Conservation (phyloP, 2,888 invertebrate genomes). For the Microdon myrmicae region DNA sequence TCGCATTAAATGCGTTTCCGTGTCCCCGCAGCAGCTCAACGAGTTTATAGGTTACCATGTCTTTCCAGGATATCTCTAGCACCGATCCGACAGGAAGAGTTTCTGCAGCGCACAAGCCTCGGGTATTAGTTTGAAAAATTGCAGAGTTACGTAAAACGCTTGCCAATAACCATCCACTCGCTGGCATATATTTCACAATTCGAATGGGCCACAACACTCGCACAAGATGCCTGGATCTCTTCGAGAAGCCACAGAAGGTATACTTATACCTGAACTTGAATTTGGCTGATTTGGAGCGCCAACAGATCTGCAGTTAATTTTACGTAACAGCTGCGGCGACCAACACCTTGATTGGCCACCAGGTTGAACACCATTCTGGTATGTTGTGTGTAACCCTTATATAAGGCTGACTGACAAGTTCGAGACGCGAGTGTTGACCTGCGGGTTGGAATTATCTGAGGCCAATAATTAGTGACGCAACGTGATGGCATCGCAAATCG, state of each 20-base stretch:
- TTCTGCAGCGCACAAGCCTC: slow-evolving; percentile 28
- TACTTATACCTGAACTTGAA: slow-evolving; percentile 41
- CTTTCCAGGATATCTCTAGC: slow-evolving; percentile 24
- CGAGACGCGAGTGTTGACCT: slow-evolving; percentile 30
- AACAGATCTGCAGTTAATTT: slow-evolving; percentile 23
- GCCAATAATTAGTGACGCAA: slow-evolving; percentile 32
- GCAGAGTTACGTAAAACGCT: too few species aligned
- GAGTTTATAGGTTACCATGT: slow-evolving; percentile 8
- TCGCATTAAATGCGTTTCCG: slow-evolving; percentile 36
- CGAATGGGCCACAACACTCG: too few species aligned
- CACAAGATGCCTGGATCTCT: too few species aligned
- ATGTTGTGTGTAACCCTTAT: slow-evolving; percentile 1
- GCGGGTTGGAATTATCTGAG: slow-evolving; percentile 27
- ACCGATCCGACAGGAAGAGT: slow-evolving; percentile 25
- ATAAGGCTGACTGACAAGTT: slow-evolving; percentile 11
- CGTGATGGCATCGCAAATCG: slow-evolving; percentile 22
- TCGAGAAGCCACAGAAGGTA: slow-evolving; percentile 14
- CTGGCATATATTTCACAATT: too few species aligned
- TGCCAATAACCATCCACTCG: too few species aligned
- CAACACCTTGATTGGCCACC: not conserved
- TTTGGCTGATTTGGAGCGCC: slow-evolving; percentile 15
- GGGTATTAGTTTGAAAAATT: slow-evolving; percentile 17
- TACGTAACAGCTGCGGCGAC: slow-evolving; percentile 20
- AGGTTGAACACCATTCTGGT: slow-evolving; percentile 13
- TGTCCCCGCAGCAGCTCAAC: slow-evolving; percentile 11